Evolutionary conservation across 1,140 invertebrate genomes (phyloP), one percentile per base, ranked within the genome.

Genomic region (Hesperophylax magnus): DNA sequence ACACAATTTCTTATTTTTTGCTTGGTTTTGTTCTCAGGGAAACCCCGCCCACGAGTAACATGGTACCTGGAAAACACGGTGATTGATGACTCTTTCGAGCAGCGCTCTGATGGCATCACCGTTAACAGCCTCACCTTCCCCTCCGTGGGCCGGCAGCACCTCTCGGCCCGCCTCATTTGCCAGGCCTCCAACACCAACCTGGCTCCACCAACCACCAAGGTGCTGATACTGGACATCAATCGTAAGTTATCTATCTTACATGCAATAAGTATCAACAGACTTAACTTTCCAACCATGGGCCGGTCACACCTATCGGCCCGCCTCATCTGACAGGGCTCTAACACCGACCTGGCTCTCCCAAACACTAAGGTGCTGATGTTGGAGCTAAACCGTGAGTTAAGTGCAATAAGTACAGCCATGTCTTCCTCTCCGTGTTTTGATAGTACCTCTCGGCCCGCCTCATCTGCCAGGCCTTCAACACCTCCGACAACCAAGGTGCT

Each of bases 121-220:
- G 91, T 95, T 82, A 97, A 97, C 90, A 93, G 93, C 80, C 90
- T 97, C 84, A 93, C 92, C 56, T 96, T 94, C 87, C 92, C 93
- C 22, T 94, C 93, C 84, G 91, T 96, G 69, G 93, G 93, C 5
- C 88, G 95, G 17, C 93, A 95, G 86, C 94, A 97, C 88, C 91
- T 96, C 52, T 94, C 95, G 84, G 92, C 94, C 52, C 90, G 94
- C 81, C 93, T 97, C 77, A 93, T 95, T 79, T 97, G 96, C 88
- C 94, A 96, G 86, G 96, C 96, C 9, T 94, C 93, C 86, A 97
- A 97, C 88, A 97, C 95, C 31, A 96, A 96, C 87, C 88, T 97
- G 79, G 93, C 93, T 7, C 91, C 92, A 24, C 95, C 96, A 0
- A 91, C 93, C 78, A 93, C 93, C 58, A 94, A 93, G 86, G 91